Conservation (phyloP, 2,797 vertebrate species). For the Halcyon badia region DNA sequence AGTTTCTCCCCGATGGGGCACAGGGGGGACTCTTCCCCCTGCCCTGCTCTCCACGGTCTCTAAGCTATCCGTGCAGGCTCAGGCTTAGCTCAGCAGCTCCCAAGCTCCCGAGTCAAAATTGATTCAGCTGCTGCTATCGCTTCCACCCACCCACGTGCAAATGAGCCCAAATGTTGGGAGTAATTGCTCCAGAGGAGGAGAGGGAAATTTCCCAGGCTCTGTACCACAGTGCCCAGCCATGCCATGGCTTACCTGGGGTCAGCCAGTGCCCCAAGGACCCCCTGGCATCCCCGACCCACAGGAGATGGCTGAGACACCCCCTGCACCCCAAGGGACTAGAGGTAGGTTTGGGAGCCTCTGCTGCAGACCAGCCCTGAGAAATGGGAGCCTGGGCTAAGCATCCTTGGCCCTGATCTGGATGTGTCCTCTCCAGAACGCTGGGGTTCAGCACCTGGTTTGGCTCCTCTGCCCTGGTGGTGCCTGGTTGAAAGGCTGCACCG, state of each 20-base stretch:
- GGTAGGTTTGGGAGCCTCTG: accelerated
- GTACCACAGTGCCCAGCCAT: accelerated
- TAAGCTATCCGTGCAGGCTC: not conserved
- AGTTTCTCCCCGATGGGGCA: accelerated
- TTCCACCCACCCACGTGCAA: conserved; percentile 57
- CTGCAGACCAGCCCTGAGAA: not conserved
- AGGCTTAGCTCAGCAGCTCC: conserved; percentile 54
- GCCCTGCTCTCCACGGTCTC: accelerated
- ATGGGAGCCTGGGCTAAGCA: accelerated
- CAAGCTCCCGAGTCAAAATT: conserved; percentile 10
- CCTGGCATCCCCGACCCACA: accelerated
- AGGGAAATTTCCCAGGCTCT: not conserved
- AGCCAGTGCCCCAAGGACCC: not conserved
- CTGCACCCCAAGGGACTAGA: not conserved
- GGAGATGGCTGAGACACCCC: not conserved
- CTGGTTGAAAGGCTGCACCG: no score
- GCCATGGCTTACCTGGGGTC: not conserved
- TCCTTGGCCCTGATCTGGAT: not conserved
- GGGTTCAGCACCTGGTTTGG: not conserved
- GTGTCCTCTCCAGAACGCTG: accelerated
- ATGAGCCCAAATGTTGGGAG: conserved; percentile 63
- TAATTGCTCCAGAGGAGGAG: not conserved
- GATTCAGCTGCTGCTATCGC: conserved; percentile 53
- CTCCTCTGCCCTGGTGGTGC: not conserved
- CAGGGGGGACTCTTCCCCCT: accelerated